Conservation (phyloP, 2,113 vertebrate species). For the Rafetus swinhoei region DNA sequence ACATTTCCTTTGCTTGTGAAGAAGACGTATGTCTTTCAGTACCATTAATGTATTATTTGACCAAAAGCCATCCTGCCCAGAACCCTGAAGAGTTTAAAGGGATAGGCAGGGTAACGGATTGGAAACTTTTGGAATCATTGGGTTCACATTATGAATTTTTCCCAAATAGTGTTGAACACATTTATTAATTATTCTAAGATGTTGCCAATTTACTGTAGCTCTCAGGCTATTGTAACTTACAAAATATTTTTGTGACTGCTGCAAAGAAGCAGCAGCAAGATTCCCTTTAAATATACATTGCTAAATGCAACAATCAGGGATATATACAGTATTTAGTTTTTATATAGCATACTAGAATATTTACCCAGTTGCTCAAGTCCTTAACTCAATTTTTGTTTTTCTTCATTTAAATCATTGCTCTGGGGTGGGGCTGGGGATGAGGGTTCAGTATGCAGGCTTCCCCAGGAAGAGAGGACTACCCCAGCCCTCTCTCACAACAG, state of each 20-base stretch:
- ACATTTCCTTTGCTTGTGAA: not conserved
- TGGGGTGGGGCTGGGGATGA: too few species aligned
- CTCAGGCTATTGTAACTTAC: not conserved
- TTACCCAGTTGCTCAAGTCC: too few species aligned
- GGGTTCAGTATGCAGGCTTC: too few species aligned
- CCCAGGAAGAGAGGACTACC: too few species aligned
- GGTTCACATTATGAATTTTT: not conserved
- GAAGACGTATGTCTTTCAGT: not conserved
- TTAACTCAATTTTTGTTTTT: too few species aligned
- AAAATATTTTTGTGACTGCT: not conserved
- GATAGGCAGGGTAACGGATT: not conserved
- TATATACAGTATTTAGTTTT: not conserved
- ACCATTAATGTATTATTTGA: not conserved
- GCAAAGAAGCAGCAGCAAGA: not conserved
- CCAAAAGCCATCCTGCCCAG: not conserved
- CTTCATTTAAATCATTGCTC: too few species aligned
- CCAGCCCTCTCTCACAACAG: too few species aligned
- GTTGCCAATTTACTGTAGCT: not conserved
- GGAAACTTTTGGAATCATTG: not conserved
- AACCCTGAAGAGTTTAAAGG: not conserved
- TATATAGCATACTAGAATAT: not conserved
- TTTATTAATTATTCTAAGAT: not conserved
- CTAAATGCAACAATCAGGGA: not conserved
- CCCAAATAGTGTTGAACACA: not conserved
- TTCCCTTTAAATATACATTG: not conserved